phyloP scores from a whole-genome alignment of 2,113 vertebrate species.

The Siniperca chuatsi region DNA sequence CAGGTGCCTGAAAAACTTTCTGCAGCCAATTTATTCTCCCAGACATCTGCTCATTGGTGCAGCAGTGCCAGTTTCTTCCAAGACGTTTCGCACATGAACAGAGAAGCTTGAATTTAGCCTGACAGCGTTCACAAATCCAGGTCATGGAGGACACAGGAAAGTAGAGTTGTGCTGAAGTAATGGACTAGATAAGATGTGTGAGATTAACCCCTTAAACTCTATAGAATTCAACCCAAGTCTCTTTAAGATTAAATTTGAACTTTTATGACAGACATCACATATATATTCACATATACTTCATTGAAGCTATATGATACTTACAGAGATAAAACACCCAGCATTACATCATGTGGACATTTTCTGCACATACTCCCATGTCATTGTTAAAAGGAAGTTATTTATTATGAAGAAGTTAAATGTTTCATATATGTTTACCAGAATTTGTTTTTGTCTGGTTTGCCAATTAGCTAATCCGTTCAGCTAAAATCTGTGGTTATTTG shows the following conservation, averaged over 20 bases:
- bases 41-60: constrained; percentile 70
- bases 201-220: constrained; percentile 5
- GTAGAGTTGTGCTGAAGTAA: constrained; percentile 6
- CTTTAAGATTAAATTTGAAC: neutral
- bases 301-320: neutral
- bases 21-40: constrained; percentile 72
- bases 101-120: constrained; percentile 52
- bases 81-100: constrained; percentile 50
- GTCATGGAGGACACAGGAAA: constrained; percentile 29
- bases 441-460: neutral
- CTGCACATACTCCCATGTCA: neutral
- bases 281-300: too few relatives aligned
- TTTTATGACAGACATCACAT: neutral
- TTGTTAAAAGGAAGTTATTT: neutral
- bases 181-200: neutral
- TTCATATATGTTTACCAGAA: neutral
- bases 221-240: neutral
- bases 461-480: neutral
- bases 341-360: neutral
- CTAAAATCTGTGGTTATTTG: neutral
- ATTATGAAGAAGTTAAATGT: neutral
- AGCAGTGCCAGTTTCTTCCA: constrained; percentile 55
- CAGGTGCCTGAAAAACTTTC: constrained; percentile 71
- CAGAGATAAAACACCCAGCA: neutral
- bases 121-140: constrained; percentile 46